These are phyloP conservation scores for Drosophila anceps DNA, from an alignment of 2,888 invertebrate genomes.

Conservation along the genomic window DNA sequence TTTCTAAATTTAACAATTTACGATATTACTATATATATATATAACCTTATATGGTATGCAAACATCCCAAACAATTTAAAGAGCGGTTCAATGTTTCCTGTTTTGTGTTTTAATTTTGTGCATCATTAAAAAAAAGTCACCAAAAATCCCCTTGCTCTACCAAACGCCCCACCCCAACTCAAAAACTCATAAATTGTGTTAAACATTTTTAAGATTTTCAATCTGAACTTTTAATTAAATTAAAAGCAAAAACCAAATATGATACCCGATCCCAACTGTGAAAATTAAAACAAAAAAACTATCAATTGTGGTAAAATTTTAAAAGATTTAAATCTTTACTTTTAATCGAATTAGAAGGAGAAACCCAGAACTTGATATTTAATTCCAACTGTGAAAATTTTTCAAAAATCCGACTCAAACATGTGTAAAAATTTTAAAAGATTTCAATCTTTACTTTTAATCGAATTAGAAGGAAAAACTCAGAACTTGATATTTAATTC, in stretches of 20 bases:
- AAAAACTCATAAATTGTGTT: slow-evolving; percentile 10
- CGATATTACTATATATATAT: slow-evolving; percentile 25
- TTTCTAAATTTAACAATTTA: slow-evolving; percentile 56
- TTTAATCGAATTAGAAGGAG: slow-evolving; percentile 66
- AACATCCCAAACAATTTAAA: slow-evolving; percentile 73
- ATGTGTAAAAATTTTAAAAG: slow-evolving; percentile 20
- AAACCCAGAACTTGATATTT: slow-evolving; percentile 39
- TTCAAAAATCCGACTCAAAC: slow-evolving; percentile 8
- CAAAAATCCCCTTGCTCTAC: slow-evolving; percentile 1
- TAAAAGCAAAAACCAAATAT: slow-evolving; percentile 54
- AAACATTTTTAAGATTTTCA: slow-evolving; percentile 15
- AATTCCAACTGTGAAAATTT: slow-evolving; percentile 53
- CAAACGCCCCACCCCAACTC: background rate
- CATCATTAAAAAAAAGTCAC: slow-evolving; percentile 61
- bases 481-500: slow-evolving; percentile 28
- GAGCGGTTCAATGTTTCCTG: slow-evolving; percentile 80
- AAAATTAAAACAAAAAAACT: slow-evolving; percentile 37
- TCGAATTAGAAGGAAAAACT: slow-evolving; percentile 59
- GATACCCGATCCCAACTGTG: slow-evolving; percentile 52
- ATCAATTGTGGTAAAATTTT: slow-evolving; percentile 22
- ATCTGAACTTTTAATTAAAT: slow-evolving; percentile 61
- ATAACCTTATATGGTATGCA: slow-evolving; percentile 62
- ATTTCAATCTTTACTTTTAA: slow-evolving; percentile 54
- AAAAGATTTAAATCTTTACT: slow-evolving; percentile 38
- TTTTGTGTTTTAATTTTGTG: slow-evolving; percentile 72